These are phyloP conservation scores for Polyploca ridens DNA, from an alignment of 2,888 invertebrate species.

Conservation along the genomic window DNA sequence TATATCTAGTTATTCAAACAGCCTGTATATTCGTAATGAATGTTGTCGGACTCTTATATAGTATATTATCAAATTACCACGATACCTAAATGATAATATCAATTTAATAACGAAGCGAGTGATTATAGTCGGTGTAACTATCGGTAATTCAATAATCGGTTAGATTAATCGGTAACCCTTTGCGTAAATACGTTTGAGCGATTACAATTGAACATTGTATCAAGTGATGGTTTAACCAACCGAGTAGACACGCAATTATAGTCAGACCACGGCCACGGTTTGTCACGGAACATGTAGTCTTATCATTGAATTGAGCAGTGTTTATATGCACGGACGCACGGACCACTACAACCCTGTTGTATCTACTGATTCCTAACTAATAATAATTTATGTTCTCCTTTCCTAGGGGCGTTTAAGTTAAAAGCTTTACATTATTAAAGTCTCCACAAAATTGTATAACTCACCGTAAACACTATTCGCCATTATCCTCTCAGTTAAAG, in stretches of 20 bases:
- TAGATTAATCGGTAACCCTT: neutral
- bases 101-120: constrained; percentile 4
- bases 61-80: constrained; percentile 15
- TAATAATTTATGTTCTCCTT: constrained; percentile 59
- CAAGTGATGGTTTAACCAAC: constrained; percentile 40
- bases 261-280: constrained; percentile 72
- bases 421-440: constrained; percentile 77
- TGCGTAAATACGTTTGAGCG: constrained; percentile 39
- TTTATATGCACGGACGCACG: constrained; percentile 79
- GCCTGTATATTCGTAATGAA: neutral
- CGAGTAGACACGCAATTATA: constrained; percentile 30
- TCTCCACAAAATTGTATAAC: constrained; percentile 79
- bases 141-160: neutral
- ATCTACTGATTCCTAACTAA: constrained; percentile 75
- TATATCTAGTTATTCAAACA: no score
- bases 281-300: constrained; percentile 65
- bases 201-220: constrained; percentile 47
- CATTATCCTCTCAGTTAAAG: constrained; percentile 61
- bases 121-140: neutral
- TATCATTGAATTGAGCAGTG: constrained; percentile 79
- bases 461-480: constrained; percentile 66
- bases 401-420: constrained; percentile 75
- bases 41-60: neutral
- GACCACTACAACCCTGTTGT: constrained; percentile 77
- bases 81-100: constrained; percentile 12